Evolutionary conservation across 1,140 invertebrate species (phyloP).

Genomic region (Leptopilina clavipes): DNA sequence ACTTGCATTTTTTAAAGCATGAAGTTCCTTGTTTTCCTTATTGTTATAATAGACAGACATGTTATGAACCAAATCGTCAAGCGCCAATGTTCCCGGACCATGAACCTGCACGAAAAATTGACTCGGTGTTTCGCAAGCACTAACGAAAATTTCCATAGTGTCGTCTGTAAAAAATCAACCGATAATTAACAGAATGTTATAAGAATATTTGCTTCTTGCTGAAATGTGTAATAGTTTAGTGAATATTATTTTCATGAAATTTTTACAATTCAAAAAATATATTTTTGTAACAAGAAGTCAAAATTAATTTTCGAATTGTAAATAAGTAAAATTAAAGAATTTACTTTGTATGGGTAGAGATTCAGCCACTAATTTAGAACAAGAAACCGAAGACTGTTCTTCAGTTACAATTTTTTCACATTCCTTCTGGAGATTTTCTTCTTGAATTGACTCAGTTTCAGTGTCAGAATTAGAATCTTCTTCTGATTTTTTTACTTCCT

Average conservation of each 20-base stretch:
- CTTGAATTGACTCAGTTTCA: neutral
- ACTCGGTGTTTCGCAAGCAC: slow-evolving; percentile 84
- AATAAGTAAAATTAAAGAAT: neutral
- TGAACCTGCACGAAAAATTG: slow-evolving; percentile 90
- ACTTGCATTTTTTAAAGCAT: slow-evolving; percentile 73
- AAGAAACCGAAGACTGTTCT: neutral
- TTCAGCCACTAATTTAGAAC: neutral
- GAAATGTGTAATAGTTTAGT: too few relatives aligned
- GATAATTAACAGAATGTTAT: too few relatives aligned
- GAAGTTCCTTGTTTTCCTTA: slow-evolving; percentile 78
- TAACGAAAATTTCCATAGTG: slow-evolving; percentile 87
- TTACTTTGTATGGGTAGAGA: neutral
- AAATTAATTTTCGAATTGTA: too few relatives aligned
- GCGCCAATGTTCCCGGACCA: slow-evolving; percentile 79
- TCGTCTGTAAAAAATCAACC: slow-evolving; percentile 58
- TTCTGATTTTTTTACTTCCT: neutral
- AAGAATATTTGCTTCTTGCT: too few relatives aligned
- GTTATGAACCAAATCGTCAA: slow-evolving; percentile 83
- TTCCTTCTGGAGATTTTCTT: neutral
- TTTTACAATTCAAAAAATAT: too few relatives aligned
- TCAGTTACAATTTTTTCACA: neutral
- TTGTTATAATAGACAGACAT: slow-evolving; percentile 87
- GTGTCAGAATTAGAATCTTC: too few relatives aligned
- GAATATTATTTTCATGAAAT: too few relatives aligned
- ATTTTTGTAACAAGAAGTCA: too few relatives aligned